A percentile compares a stretch with the other conserved stretches of the same genome.
phyloP scores from a whole-genome alignment of 2,113 vertebrate species.

The Rattus rattus region DNA sequence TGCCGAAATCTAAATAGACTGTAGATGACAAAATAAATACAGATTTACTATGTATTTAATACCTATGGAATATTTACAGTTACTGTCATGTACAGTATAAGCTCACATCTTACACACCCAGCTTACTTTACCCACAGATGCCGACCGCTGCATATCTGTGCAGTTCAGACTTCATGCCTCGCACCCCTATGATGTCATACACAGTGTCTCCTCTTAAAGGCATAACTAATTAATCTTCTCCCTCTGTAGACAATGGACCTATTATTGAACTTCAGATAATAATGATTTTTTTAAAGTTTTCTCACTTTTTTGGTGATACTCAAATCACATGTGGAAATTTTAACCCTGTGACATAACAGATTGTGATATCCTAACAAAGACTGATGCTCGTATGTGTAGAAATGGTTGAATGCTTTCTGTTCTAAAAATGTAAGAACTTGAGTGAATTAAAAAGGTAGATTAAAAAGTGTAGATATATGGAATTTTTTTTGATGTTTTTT shows the following conservation, averaged over 20 bases:
- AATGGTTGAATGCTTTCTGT: neutral
- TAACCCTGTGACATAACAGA: neutral
- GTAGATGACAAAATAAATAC: fast-evolving
- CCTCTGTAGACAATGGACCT: neutral
- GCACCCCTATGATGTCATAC: fast-evolving
- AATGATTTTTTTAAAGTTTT: neutral
- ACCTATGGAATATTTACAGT: neutral
- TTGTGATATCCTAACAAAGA: neutral
- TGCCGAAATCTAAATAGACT: neutral
- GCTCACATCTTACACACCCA: neutral
- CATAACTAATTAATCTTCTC: neutral
- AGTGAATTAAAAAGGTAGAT: neutral
- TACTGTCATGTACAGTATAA: neutral
- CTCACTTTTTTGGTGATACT: neutral
- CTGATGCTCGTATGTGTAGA: neutral
- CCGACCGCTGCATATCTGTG: neutral
- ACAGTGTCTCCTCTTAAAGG: neutral
- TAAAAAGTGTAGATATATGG: neutral
- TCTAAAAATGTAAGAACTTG: neutral
- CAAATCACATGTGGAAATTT: neutral
- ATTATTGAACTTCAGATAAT: neutral
- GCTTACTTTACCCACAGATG: neutral
- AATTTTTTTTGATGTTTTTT: neutral
- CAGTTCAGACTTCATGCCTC: neutral
- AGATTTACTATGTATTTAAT: neutral